Percentiles rank a stretch among this genome's conserved stretches.
Conservation (phyloP, 2,888 invertebrate species). For the Frankliniella intonsa region DNA sequence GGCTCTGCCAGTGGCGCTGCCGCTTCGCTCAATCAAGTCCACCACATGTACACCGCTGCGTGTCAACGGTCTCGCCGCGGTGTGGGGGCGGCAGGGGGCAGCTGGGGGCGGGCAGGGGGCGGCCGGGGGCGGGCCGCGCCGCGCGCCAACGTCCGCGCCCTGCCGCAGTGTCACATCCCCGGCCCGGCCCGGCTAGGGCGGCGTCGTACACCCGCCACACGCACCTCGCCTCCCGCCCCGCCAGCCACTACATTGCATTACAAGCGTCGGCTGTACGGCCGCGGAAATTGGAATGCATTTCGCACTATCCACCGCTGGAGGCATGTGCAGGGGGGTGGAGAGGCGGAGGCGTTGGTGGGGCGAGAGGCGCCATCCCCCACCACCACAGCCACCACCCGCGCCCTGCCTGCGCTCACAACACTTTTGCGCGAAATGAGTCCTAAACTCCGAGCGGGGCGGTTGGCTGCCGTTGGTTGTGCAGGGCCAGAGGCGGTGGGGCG, state of each 20-base stretch:
- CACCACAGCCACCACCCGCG: neutral
- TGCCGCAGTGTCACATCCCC: no score
- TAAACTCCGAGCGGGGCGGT: neutral
- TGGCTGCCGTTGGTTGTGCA: neutral
- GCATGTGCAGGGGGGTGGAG: neutral
- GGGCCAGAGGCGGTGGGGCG: neutral
- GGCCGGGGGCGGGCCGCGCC: neutral
- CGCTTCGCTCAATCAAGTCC: no score
- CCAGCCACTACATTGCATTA: no score
- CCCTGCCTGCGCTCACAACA: neutral
- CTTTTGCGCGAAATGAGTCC: conserved; percentile 15
- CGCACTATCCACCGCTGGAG: no score
- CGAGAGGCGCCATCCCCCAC: neutral
- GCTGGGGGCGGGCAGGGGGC: neutral
- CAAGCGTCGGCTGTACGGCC: no score
- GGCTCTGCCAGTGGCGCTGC: neutral
- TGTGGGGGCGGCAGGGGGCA: neutral
- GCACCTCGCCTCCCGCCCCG: no score
- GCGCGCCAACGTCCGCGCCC: no score
- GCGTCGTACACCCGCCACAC: no score
- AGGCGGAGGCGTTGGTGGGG: neutral
- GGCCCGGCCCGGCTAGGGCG: no score
- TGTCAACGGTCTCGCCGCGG: no score
- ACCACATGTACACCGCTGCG: no score
- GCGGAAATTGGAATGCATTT: no score